Conservation (phyloP, 1,140 invertebrate genomes). For the Ips nitidus region DNA sequence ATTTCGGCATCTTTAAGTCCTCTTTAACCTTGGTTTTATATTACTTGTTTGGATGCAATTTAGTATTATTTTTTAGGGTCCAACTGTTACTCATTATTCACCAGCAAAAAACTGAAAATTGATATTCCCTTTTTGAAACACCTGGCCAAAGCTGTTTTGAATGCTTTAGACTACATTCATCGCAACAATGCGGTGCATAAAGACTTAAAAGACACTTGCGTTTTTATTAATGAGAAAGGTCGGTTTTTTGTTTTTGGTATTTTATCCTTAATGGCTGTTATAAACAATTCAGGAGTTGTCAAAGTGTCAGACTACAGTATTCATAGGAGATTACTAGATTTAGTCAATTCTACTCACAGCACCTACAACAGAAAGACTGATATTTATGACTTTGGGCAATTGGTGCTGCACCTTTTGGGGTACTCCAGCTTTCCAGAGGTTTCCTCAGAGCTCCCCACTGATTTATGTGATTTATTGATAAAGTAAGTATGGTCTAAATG, state of each 20-base stretch:
- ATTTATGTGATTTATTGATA: constrained; percentile 71
- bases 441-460: constrained; percentile 56
- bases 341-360: constrained; percentile 52
- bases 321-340: constrained; percentile 64
- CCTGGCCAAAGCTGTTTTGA: constrained; percentile 65
- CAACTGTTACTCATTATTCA: constrained; percentile 48
- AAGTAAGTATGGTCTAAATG: constrained; percentile 54
- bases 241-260: not conserved
- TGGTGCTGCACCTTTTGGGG: constrained; percentile 60
- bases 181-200: constrained; percentile 78
- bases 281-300: constrained; percentile 50
- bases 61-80: constrained; percentile 22
- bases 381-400: constrained; percentile 67
- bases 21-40: not conserved
- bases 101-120: constrained; percentile 58
- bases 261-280: constrained; percentile 1
- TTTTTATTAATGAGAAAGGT: constrained; percentile 58
- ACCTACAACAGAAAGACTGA: constrained; percentile 72
- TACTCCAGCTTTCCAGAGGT: constrained; percentile 57
- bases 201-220: constrained; percentile 66
- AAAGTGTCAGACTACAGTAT: constrained; percentile 73
- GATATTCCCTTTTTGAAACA: constrained; percentile 63
- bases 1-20: not conserved
- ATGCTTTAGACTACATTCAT: constrained; percentile 71
- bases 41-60: not conserved